Conservation (phyloP, 2,888 invertebrate genomes). For the Cryptus armator region DNA sequence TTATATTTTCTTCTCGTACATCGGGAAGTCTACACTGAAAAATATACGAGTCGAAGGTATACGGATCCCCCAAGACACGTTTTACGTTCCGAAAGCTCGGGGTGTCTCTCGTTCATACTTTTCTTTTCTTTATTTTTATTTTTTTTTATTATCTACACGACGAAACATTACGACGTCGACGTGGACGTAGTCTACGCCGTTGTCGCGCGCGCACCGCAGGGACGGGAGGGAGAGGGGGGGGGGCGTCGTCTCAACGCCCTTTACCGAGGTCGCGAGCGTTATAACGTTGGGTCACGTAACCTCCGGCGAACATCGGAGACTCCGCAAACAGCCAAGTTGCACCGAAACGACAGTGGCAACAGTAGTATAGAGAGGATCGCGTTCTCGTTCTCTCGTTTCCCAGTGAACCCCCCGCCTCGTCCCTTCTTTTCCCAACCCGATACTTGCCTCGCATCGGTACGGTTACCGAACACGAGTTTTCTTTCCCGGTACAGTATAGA, state of each 20-base stretch:
- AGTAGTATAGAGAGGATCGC: not conserved
- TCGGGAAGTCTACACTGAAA: too few relatives aligned
- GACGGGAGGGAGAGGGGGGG: not conserved
- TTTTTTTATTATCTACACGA: conserved; percentile 16
- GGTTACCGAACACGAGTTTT: not conserved
- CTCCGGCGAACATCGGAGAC: conserved; percentile 25
- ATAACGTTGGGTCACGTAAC: conserved; percentile 63
- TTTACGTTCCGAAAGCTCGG: conserved; percentile 63
- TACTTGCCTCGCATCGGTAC: not conserved
- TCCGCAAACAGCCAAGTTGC: conserved; percentile 38
- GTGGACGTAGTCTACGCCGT: conserved; percentile 55
- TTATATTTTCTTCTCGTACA: too few relatives aligned
- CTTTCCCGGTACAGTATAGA: not conserved
- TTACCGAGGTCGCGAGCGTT: conserved; percentile 65
- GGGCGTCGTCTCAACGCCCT: conserved; percentile 66
- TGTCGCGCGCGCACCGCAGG: conserved; percentile 22
- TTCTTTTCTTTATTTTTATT: conserved; percentile 3
- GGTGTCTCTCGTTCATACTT: not conserved
- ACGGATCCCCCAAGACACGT: conserved; percentile 4
- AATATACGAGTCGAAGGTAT: not conserved
- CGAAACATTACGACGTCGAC: conserved; percentile 58
- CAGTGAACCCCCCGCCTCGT: not conserved
- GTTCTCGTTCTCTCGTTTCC: conserved; percentile 16
- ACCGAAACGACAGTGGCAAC: conserved; percentile 10
- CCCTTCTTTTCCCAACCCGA: not conserved